These are phyloP conservation scores for Heteronetta atricapilla DNA, from an alignment of 2,113 vertebrate genomes.

Conservation along the genomic window DNA sequence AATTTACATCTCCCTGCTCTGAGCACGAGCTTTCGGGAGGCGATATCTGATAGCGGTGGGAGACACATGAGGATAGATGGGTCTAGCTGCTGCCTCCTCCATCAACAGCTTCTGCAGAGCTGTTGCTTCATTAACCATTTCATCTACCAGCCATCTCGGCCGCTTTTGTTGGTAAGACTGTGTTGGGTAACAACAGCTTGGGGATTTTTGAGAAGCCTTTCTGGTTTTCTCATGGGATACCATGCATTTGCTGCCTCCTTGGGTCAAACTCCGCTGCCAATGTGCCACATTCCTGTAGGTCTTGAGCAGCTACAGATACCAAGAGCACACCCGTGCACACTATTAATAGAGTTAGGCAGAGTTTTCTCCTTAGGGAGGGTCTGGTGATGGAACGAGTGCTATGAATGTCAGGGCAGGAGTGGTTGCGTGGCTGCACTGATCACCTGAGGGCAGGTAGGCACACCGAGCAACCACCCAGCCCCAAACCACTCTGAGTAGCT, in stretches of 20 bases:
- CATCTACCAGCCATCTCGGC: background rate
- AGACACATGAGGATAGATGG: background rate
- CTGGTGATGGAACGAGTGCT: background rate
- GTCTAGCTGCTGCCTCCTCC: background rate
- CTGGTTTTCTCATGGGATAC: background rate
- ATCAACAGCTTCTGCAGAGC: background rate
- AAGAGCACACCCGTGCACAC: background rate
- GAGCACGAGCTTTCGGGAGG: background rate
- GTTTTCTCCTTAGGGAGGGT: background rate
- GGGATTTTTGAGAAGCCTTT: background rate
- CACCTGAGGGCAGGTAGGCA: background rate
- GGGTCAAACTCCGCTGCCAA: background rate
- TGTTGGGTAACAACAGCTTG: background rate
- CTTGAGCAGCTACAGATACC: background rate
- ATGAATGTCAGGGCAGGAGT: background rate
- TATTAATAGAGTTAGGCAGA: slow-evolving; percentile 1
- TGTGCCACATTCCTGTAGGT: background rate
- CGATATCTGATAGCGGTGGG: background rate
- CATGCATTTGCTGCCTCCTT: background rate
- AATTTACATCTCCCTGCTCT: background rate
- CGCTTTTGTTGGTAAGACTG: background rate
- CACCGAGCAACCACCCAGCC: background rate
- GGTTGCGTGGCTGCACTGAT: background rate
- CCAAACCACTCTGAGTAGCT: background rate
- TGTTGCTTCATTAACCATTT: background rate